Base-by-base conservation (phyloP, 2,888 invertebrate species). In the Polydrusus tereticollis region DNA sequence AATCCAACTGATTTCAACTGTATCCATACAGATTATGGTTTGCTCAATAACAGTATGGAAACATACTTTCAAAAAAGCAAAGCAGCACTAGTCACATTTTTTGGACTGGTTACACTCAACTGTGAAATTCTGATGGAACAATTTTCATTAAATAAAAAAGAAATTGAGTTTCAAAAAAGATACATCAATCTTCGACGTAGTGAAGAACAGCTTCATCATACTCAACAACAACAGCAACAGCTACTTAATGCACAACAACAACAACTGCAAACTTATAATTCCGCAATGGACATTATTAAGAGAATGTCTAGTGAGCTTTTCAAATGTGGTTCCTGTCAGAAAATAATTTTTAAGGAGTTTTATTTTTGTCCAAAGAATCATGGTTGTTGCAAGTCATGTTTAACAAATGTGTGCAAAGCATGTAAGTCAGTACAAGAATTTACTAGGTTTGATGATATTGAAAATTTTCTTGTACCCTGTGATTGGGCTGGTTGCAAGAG, bases 221-320 rank as follows among this genome's bases (percentile, higher is more conserved):
- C n/a, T 1, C 2, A 1, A 47, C 21, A 8, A 2, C 1, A 12
- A 21, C n/a, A 20, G 6, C 5, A 21, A 5, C 5, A 20, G 47
- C 21, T 47, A 2, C 1, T 1, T 8, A 18, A 45, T 10, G 20
- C n/a, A 10, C 21, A 14, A 8, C 3, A 2, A 1, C 20, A 20
- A 21, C 20, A 6, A 10, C 7, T 1, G n/a, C 0, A 21, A 21
- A 1, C 12, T 5, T 21, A 47, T 20, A 12, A 47, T 21, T 5
- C 23, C 5, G 47, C 47, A 1, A 47, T 47, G 12, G 23, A 47
- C 10, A 6, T 47, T n/a, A 47, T 47, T 12, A 47, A 47, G 23
- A 21, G n/a, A 10, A 47, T 47, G 47, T 47, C 47, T 47, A 23
- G 23, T 23, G n/a, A 47, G 4, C 47, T 47, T n/a, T 47, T 47